These are phyloP conservation scores for Stratiomys singularior DNA, from an alignment of 2,888 invertebrate species.

Conservation along the genomic window DNA sequence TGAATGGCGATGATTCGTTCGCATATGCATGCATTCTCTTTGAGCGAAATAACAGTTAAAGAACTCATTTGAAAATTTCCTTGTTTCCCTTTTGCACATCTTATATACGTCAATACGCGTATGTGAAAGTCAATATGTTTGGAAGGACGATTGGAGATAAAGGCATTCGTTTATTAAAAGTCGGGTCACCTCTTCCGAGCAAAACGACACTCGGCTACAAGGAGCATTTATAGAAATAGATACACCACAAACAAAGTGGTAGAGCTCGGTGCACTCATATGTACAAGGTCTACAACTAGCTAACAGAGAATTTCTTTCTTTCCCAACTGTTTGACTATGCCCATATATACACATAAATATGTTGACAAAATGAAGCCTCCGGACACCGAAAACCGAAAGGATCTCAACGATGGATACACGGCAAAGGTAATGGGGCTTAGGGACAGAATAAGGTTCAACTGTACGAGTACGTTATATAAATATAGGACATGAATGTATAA, in stretches of 20 bases:
- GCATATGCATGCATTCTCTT: slow-evolving; percentile 49
- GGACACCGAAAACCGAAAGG: slow-evolving; percentile 49
- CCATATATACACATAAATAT: slow-evolving; percentile 40
- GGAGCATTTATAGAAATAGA: too few relatives aligned
- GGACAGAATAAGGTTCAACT: neutral
- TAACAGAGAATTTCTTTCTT: slow-evolving; percentile 44
- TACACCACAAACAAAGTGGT: neutral
- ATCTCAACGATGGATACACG: slow-evolving; percentile 42
- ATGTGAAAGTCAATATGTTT: neutral
- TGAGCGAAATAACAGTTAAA: slow-evolving; percentile 50
- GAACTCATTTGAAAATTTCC: slow-evolving; percentile 47
- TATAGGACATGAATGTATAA: neutral
- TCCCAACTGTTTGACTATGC: neutral
- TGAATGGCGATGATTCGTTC: slow-evolving; percentile 24
- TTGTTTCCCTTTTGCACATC: neutral
- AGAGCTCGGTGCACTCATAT: slow-evolving; percentile 5
- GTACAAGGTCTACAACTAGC: slow-evolving; percentile 34
- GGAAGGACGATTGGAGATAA: neutral
- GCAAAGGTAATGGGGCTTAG: neutral
- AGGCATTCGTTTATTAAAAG: slow-evolving; percentile 27
- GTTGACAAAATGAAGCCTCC: slow-evolving; percentile 49
- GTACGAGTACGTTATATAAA: slow-evolving; percentile 2
- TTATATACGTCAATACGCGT: neutral
- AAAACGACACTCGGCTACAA: slow-evolving; percentile 44
- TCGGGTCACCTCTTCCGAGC: slow-evolving; percentile 3